Base-by-base conservation (phyloP, 2,888 invertebrate genomes). In the Sicus ferrugineus region DNA sequence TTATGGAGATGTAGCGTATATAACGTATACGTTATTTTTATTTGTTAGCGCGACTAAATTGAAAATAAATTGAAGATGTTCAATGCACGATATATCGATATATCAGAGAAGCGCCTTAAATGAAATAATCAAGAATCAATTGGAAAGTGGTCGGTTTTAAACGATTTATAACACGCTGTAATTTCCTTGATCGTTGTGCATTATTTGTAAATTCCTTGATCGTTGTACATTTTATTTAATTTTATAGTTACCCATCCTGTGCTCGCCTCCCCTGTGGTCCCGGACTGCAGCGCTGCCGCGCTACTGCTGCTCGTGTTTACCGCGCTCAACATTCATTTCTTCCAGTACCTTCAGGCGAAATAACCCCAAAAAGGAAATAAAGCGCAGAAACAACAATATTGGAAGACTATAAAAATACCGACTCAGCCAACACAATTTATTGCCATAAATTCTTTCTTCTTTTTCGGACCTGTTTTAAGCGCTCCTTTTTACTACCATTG, bases 361-460 rank as follows among this genome's bases (percentile, higher is more conserved):
- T 11, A 48, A 28, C 21, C 46, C 23, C 14, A 65, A 54, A 30
- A 54, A 28, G 38, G 14, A 21, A 67, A 67, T 67, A 67, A 67
- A 67, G 67, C 46, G 58, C 67, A 48, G 59, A 66, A 67, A 58
- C 67, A 67, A 67, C 67, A 67, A 59, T 48, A 67, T 42, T 67
- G 67, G 58, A 67, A 58, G 46, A 67, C 67, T 59, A 67, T 67
- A 67, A 67, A 67, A 67, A 59, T 69, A 58, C 34, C 66, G 62
- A 61, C 52, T 69, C 52, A 54, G 38, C 68, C 69, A 69, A 74
- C 62, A 69, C 67, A 75, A 73, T 73, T 73, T 74, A 75, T 74
- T 71, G 70, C 73, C 67, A 61, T 64, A 73, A 73, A 74, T 73
- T 71, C 68, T 73, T 54, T 9, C 54, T 74, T 70, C 67, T 64